phyloP scores from a whole-genome alignment of 1,140 invertebrate species.

The Papilio machaon region DNA sequence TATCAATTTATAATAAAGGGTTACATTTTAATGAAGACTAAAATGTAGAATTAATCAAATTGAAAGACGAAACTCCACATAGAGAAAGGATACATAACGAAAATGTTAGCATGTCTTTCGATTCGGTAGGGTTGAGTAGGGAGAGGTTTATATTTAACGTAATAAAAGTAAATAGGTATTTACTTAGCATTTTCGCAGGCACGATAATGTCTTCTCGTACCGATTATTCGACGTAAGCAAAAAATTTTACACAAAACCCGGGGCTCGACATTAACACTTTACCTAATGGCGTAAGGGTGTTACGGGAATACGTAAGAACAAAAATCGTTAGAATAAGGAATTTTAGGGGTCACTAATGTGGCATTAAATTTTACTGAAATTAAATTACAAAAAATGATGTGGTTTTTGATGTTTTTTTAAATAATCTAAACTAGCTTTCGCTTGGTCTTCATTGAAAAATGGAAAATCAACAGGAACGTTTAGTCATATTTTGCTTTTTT shows the following conservation, averaged over 20 bases:
- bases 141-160: not conserved
- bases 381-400: too few species aligned
- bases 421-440: too few species aligned
- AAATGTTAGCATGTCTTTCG: too few species aligned
- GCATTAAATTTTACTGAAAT: not conserved
- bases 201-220: constrained; percentile 10
- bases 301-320: constrained; percentile 16
- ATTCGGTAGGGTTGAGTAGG: not conserved
- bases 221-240: constrained; percentile 22
- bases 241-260: constrained; percentile 21
- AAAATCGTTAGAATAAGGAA: constrained; percentile 21
- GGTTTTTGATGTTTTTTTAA: too few species aligned
- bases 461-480: too few species aligned
- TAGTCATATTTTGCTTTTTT: too few species aligned
- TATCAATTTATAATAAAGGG: too few species aligned
- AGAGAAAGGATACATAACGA: too few species aligned
- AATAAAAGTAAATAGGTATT: constrained; percentile 25
- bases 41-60: too few species aligned
- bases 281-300: constrained; percentile 18
- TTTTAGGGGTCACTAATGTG: constrained; percentile 22
- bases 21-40: too few species aligned
- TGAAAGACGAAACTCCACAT: too few species aligned
- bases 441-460: too few species aligned
- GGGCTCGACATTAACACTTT: constrained; percentile 22
- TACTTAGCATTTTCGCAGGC: constrained; percentile 15